phyloP scores from a whole-genome alignment of 2,113 vertebrate species.

The Elgaria multicarinata region DNA sequence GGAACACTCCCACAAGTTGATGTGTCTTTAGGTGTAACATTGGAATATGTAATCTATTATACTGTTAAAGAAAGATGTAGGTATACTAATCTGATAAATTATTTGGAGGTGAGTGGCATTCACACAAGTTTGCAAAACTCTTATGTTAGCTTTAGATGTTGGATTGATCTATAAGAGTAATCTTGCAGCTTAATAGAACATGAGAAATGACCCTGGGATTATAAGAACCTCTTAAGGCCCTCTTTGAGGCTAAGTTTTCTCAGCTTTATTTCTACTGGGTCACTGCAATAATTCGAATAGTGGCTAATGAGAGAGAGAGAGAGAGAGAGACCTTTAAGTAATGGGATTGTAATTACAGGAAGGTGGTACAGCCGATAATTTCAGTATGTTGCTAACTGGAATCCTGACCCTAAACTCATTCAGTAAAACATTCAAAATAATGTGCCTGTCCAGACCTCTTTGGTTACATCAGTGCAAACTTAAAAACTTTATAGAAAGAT shows the following conservation, averaged over 20 bases:
- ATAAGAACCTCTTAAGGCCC: background rate
- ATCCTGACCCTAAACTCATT: background rate
- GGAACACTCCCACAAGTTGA: background rate
- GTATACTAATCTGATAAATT: background rate
- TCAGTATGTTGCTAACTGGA: background rate
- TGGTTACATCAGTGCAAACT: background rate
- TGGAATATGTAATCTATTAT: background rate
- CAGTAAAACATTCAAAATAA: background rate
- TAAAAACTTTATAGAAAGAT: background rate
- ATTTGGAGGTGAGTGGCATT: background rate
- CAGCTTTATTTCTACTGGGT: background rate
- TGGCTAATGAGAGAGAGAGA: too few relatives aligned
- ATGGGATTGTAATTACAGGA: background rate
- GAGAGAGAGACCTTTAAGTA: background rate
- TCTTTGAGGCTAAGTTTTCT: background rate
- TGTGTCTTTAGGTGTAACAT: background rate
- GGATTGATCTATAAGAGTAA: background rate
- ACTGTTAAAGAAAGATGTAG: background rate
- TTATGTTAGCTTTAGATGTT: background rate
- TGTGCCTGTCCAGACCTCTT: background rate
- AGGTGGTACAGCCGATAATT: background rate
- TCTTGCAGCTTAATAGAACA: background rate
- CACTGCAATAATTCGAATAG: background rate
- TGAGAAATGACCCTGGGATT: background rate
- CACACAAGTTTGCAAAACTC: background rate